Percentiles rank a stretch among this genome's conserved stretches.
phyloP scores from a whole-genome alignment of 2,797 vertebrate genomes.

The Phoebastria nigripes region DNA sequence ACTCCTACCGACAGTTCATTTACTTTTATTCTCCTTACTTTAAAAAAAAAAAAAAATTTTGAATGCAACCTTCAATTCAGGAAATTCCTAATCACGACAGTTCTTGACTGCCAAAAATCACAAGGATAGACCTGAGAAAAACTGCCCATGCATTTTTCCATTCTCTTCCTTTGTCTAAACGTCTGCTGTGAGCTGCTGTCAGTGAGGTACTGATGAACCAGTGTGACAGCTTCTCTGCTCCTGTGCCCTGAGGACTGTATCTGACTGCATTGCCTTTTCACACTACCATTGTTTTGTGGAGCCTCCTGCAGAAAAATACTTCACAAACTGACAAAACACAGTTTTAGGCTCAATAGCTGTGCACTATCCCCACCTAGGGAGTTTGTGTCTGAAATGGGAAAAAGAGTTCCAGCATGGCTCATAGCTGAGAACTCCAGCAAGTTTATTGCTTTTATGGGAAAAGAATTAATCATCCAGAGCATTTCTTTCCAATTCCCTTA shows the following conservation, averaged over 20 bases:
- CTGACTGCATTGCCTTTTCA: not conserved
- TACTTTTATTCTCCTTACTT: not conserved
- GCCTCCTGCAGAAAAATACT: not conserved
- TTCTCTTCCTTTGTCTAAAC: not conserved
- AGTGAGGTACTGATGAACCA: not conserved
- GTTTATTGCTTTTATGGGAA: not conserved
- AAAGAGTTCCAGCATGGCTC: not conserved
- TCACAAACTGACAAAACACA: not conserved
- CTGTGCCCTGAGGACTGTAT: not conserved
- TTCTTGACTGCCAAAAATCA: not conserved
- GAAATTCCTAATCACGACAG: not conserved
- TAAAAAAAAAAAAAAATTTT: not conserved
- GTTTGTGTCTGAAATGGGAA: not conserved
- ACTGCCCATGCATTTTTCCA: not conserved
- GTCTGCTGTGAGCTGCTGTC: not conserved
- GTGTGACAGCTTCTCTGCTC: not conserved
- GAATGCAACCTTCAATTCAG: not conserved
- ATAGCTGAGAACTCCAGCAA: not conserved
- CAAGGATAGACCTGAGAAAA: not conserved
- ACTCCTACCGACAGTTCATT: fast-evolving
- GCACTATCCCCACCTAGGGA: constrained; percentile 46
- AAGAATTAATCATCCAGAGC: not conserved
- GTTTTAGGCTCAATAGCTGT: not conserved
- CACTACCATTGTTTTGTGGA: not conserved
- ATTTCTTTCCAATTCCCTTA: not conserved